A percentile compares a stretch with the other conserved stretches of the same genome.
These are phyloP conservation scores for Notoglanidium macrostoma DNA, from an alignment of 2,797 vertebrate genomes.

Conservation along the genomic window DNA sequence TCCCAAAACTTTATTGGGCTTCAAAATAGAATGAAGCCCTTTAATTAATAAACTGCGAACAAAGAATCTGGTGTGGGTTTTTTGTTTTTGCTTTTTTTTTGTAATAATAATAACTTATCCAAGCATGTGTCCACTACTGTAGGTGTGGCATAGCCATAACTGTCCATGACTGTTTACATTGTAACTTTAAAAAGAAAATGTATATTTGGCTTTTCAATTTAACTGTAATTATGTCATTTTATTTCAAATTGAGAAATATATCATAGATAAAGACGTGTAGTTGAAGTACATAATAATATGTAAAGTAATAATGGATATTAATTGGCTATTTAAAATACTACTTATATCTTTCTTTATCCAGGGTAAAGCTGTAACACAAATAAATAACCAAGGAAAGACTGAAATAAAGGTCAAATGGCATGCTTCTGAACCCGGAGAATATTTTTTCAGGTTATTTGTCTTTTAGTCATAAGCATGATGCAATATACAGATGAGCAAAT, in stretches of 20 bases:
- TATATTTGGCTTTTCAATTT: not conserved
- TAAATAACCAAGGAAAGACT: fast-evolving
- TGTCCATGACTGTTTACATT: not conserved
- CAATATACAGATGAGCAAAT: not conserved
- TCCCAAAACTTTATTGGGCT: not conserved
- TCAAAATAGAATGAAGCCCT: not conserved
- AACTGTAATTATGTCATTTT: too few relatives aligned
- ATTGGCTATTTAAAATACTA: not conserved
- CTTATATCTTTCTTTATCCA: constrained; percentile 38
- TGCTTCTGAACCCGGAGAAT: fast-evolving
- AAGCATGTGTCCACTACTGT: not conserved
- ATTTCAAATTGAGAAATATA: too few relatives aligned
- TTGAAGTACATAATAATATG: not conserved
- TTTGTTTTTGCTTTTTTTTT: not conserved
- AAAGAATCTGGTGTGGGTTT: not conserved
- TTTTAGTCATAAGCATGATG: not conserved
- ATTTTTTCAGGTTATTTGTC: constrained; percentile 61
- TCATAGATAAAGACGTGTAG: not conserved
- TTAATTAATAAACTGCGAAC: not conserved
- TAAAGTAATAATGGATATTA: too few relatives aligned
- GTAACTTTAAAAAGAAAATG: not conserved
- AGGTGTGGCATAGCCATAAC: not conserved
- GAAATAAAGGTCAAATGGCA: constrained; percentile 50
- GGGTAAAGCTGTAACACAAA: constrained; percentile 57
- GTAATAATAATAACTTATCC: not conserved